A percentile compares a stretch with the other conserved stretches of the same genome.
phyloP scores from a whole-genome alignment of 1,140 invertebrate species.

The Hestina assimilis region DNA sequence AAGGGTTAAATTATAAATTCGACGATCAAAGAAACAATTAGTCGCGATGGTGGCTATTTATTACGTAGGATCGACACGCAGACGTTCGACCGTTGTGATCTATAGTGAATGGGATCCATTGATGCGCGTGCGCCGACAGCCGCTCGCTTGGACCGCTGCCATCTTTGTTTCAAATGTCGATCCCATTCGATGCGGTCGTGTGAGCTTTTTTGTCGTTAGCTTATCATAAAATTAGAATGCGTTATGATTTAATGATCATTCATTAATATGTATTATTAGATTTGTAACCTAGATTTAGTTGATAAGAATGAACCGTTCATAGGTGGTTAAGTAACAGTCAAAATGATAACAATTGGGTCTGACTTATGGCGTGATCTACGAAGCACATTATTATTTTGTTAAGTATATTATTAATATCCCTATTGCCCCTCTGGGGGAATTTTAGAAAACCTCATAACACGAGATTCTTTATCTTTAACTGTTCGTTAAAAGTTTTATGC shows the following conservation, averaged over 20 bases:
- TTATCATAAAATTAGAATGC: constrained; percentile 21
- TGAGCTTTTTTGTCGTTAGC: constrained; percentile 18
- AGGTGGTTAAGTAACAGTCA: too few species aligned
- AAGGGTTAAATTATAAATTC: constrained; percentile 18
- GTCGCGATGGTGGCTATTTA: constrained; percentile 14
- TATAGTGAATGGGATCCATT: constrained; percentile 38
- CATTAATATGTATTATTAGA: neutral
- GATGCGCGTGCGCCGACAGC: constrained; percentile 29
- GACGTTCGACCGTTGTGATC: constrained; percentile 13
- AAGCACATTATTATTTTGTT: too few species aligned
- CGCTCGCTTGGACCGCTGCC: constrained; percentile 31
- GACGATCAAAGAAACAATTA: constrained; percentile 17
- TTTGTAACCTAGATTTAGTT: too few species aligned
- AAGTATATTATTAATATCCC: too few species aligned
- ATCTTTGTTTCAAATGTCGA: constrained; percentile 43
- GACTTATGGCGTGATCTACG: too few species aligned
- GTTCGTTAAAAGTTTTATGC: too few species aligned
- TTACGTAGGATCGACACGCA: neutral
- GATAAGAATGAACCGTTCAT: too few species aligned
- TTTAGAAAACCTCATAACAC: too few species aligned
- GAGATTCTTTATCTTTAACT: too few species aligned
- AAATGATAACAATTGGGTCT: too few species aligned
- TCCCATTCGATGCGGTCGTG: constrained; percentile 24
- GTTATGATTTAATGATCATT: constrained; percentile 1
- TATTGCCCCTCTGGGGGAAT: too few species aligned